phyloP scores from a whole-genome alignment of 1,140 invertebrate species.

The Drosophila kikkawai region DNA sequence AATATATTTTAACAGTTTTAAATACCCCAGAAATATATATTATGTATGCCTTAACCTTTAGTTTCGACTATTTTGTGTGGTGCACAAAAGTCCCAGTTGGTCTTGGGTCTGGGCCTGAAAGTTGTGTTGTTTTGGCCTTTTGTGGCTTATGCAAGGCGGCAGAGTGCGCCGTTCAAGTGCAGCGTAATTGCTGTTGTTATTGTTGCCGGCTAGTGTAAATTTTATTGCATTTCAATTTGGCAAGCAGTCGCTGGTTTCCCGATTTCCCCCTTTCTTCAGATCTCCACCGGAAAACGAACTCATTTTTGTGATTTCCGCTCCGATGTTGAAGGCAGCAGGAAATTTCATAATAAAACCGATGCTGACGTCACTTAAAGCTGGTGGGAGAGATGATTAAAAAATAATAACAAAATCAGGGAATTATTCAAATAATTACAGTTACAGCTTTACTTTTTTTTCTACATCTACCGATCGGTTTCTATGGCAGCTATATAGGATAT shows the following conservation, averaged over 20 bases:
- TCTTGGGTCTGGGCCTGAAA: slow-evolving; percentile 3
- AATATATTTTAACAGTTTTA: too few species aligned
- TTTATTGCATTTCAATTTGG: slow-evolving; percentile 82
- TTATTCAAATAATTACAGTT: too few species aligned
- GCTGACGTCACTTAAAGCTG: slow-evolving; percentile 37
- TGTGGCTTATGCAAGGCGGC: slow-evolving; percentile 35
- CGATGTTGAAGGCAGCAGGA: slow-evolving; percentile 42
- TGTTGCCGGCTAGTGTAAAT: slow-evolving; percentile 65
- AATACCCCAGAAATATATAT: too few species aligned
- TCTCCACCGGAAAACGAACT: slow-evolving; percentile 72
- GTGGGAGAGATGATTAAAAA: not conserved
- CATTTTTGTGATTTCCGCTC: slow-evolving; percentile 79
- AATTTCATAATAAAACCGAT: slow-evolving; percentile 69
- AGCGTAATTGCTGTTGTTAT: slow-evolving; percentile 65
- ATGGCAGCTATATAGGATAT: too few species aligned
- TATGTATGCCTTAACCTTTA: not conserved
- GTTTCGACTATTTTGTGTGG: slow-evolving; percentile 47
- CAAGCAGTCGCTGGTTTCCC: slow-evolving; percentile 20
- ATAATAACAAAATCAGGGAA: not conserved
- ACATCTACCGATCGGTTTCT: too few species aligned
- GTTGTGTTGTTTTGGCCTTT: slow-evolving; percentile 29
- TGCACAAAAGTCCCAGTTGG: slow-evolving; percentile 14
- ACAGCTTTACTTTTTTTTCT: too few species aligned
- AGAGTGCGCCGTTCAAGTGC: slow-evolving; percentile 38
- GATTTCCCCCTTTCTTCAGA: slow-evolving; percentile 60